phyloP scores from a whole-genome alignment of 1,140 invertebrate genomes.

The Orchestia grillus region DNA sequence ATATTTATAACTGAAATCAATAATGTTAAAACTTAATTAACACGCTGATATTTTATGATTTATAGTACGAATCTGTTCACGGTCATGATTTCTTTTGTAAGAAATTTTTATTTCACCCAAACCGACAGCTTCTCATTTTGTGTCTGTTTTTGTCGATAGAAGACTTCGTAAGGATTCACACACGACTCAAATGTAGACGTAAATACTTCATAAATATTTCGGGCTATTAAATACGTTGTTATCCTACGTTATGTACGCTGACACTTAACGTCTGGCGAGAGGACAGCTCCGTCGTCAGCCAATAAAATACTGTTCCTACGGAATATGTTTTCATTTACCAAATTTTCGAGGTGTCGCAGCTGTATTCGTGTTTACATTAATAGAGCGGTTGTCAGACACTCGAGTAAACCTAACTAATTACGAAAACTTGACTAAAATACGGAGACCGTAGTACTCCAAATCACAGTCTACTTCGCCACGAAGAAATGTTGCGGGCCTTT shows the following conservation, averaged over 20 bases:
- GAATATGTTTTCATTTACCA: background rate
- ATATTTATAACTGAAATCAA: background rate
- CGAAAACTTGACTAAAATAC: too few relatives aligned
- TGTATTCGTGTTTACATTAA: background rate
- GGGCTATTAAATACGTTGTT: background rate
- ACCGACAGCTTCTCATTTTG: background rate
- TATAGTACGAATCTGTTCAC: background rate
- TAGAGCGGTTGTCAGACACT: background rate
- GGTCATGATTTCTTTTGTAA: background rate
- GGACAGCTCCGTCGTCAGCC: background rate
- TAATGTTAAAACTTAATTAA: background rate
- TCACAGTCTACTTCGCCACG: background rate
- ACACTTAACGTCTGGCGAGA: background rate
- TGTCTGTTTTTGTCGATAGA: background rate
- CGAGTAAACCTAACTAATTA: background rate
- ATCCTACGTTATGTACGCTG: background rate
- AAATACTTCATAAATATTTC: background rate
- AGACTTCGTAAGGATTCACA: background rate
- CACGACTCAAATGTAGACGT: background rate
- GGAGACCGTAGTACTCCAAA: background rate
- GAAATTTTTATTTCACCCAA: background rate
- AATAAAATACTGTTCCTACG: background rate
- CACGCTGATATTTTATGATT: background rate
- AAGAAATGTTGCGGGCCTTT: background rate
- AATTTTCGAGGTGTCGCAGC: background rate